Evolutionary conservation across 2,113 vertebrate genomes (phyloP), one percentile per base, ranked within the genome.

Genomic region (Ophiodon elongatus): DNA sequence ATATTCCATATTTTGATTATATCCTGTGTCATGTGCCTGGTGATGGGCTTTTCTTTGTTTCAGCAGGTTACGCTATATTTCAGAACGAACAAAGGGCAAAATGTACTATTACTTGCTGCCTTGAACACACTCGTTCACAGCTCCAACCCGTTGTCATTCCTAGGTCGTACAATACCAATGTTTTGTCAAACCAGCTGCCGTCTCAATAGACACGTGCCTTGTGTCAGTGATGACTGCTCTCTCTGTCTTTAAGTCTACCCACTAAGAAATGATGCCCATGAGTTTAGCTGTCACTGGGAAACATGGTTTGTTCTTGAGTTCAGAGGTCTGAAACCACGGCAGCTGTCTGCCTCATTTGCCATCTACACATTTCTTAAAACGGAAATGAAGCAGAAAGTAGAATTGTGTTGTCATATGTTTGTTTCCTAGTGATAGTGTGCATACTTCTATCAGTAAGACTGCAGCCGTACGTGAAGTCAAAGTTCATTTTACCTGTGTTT

Each of bases 61-160:
- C 73, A 59, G 73, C 35, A 62, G 69, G 69, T 82, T 27, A 50
- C 25, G 43, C 57, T 65, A 8, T 79, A 52, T 85, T 82, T 84
- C 64, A 69, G 29, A 45, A 15, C 8, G 45, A 84, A 76, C 82
- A 83, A 80, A 75, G 69, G 52, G 27, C 2, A 0, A 71, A 79
- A 62, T 71, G 47, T 21, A 19, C 63, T 33, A 15, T 73, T 80
- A 72, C 41, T 52, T 80, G 56, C 60, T 63, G 70, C 54, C 69
- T 82, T 43, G 9, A 66, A 82, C 70, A 66, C 88, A 80, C 65
- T 72, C 62, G 76, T 84, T 88, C 80, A 80, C 71, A n/a, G 41
- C 13, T 56, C 50, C 60, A 37, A 35, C 13, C 21, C 19, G 2
- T 9, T 63, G 8, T 62, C 29, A 33, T 62, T n/a, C 56, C 19